Evolutionary conservation across 2,888 invertebrate genomes (phyloP).

Genomic region (Muscina levida): DNA sequence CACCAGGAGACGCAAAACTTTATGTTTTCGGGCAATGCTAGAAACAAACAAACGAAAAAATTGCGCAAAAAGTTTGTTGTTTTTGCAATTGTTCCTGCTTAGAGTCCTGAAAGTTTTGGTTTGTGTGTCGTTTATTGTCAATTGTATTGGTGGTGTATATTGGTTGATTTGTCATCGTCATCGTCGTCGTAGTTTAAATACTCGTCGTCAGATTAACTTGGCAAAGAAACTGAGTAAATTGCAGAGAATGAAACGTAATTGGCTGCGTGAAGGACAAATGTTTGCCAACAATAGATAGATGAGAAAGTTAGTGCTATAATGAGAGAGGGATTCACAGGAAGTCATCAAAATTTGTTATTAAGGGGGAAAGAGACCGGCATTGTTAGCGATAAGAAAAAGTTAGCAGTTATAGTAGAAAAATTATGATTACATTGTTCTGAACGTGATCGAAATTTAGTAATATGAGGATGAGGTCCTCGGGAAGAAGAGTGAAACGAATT

Average conservation of each 20-base stretch:
- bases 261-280: slow-evolving; percentile 24
- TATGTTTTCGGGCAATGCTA: slow-evolving; percentile 33
- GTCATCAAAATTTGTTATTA: too few species aligned
- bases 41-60: slow-evolving; percentile 22
- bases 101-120: slow-evolving; percentile 47
- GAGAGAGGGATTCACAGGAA: too few species aligned
- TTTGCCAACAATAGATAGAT: background rate
- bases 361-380: too few species aligned
- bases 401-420: too few species aligned
- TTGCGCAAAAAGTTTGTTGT: slow-evolving; percentile 19
- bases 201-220: slow-evolving; percentile 5
- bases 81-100: background rate
- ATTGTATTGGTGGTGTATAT: slow-evolving; percentile 45
- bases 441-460: too few species aligned
- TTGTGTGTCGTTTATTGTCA: slow-evolving; percentile 54
- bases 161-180: too few species aligned
- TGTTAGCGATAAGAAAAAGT: too few species aligned
- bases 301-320: too few species aligned
- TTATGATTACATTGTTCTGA: too few species aligned
- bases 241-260: slow-evolving; percentile 18
- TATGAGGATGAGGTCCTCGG: too few species aligned
- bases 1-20: slow-evolving; percentile 8
- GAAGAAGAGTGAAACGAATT: too few species aligned
- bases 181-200: slow-evolving; percentile 24
- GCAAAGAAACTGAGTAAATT: background rate